A percentile compares a stretch with the other conserved stretches of the same genome.
Evolutionary conservation across 2,888 invertebrate species (phyloP).

Genomic region (Cotesia congregata): DNA sequence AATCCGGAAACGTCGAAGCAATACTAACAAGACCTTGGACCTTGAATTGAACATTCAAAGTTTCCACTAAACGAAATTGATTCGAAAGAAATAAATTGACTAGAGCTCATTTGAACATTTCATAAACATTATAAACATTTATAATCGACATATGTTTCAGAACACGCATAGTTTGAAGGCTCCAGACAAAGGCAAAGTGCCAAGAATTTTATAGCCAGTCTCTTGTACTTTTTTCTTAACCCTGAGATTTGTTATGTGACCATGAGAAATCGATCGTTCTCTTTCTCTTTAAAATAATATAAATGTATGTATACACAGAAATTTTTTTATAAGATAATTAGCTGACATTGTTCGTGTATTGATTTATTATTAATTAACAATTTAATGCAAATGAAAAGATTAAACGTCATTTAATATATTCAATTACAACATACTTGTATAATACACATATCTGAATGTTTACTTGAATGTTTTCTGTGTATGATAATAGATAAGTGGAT

Average conservation of each 20-base stretch:
- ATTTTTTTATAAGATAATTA: neutral
- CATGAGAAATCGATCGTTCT: constrained; percentile 48
- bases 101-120: neutral
- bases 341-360: neutral
- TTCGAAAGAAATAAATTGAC: too few relatives aligned
- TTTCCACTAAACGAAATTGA: too few relatives aligned
- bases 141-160: constrained; percentile 28
- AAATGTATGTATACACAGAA: neutral
- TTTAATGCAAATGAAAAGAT: neutral
- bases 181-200: constrained; percentile 46
- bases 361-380: neutral
- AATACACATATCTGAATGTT: constrained; percentile 38
- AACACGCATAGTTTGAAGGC: constrained; percentile 48
- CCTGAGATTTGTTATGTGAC: constrained; percentile 44
- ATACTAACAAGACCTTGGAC: too few relatives aligned
- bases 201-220: constrained; percentile 49
- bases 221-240: constrained; percentile 32
- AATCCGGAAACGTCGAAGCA: too few relatives aligned
- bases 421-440: constrained; percentile 7
- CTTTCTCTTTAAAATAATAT: neutral
- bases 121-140: neutral
- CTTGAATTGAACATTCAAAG: too few relatives aligned
- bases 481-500: constrained; percentile 63
- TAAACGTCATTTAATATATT: neutral
- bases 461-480: constrained; percentile 41